These are phyloP conservation scores for Tetrapedia diversipes DNA, from an alignment of 2,888 invertebrate species.

Conservation along the genomic window DNA sequence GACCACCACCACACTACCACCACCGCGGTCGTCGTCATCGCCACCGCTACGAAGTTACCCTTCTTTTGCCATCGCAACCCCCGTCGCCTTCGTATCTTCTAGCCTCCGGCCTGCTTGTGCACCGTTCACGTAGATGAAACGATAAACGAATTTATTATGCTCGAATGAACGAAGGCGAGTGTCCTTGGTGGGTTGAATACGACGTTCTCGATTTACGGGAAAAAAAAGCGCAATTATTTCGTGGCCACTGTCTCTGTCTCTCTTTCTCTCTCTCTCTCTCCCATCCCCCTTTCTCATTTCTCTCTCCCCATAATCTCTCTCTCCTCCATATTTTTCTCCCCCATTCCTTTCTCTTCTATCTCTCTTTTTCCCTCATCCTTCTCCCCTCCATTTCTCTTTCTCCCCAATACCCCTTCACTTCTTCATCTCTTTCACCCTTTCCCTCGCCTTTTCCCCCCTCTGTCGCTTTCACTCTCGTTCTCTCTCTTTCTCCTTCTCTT, in stretches of 20 bases:
- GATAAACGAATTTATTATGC: constrained; percentile 79
- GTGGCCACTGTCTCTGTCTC: background rate
- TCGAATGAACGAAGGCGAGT: constrained; percentile 50
- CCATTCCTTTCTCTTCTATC: no score
- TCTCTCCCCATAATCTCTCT: no score
- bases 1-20: constrained; percentile 38
- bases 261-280: background rate
- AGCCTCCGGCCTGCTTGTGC: constrained; percentile 62
- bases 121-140: constrained; percentile 74
- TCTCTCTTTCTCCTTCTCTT: no score
- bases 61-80: constrained; percentile 52
- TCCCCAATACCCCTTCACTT: no score
- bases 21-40: no score
- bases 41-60: constrained; percentile 61
- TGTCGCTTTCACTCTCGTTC: no score
- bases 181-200: constrained; percentile 39
- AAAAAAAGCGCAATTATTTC: constrained; percentile 23
- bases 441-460: no score
- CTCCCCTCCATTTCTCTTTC: no score
- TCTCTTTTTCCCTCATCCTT: no score
- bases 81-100: constrained; percentile 75
- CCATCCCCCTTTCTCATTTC: no score
- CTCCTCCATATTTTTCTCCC: no score
- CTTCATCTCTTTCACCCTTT: no score
- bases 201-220: constrained; percentile 19